These are phyloP conservation scores for Elaphurus davidianus DNA, from an alignment of 2,113 vertebrate species.

Conservation along the genomic window DNA sequence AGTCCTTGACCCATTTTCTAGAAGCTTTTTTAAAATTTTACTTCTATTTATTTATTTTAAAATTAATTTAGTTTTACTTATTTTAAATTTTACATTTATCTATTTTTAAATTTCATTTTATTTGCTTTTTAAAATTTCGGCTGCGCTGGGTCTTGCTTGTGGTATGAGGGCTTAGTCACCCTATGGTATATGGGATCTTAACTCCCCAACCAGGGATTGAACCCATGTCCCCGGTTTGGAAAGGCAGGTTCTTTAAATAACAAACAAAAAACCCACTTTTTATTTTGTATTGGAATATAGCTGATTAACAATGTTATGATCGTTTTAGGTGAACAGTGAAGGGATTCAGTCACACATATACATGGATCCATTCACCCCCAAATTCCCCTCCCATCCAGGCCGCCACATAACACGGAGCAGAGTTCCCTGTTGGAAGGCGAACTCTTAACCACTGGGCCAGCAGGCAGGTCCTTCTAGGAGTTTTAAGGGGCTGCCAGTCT, in stretches of 20 bases:
- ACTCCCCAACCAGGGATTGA: background rate
- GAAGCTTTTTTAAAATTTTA: background rate
- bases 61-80: background rate
- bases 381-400: background rate
- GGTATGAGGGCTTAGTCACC: background rate
- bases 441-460: background rate
- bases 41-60: background rate
- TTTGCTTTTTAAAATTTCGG: background rate
- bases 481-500: background rate
- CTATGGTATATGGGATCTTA: background rate
- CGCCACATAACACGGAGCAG: background rate
- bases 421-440: background rate
- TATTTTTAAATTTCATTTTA: background rate
- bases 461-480: background rate
- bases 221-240: background rate
- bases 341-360: background rate
- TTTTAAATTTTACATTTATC: background rate
- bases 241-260: background rate
- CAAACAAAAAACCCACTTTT: background rate
- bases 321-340: background rate
- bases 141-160: fast-evolving
- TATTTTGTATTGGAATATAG: background rate
- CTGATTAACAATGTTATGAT: background rate
- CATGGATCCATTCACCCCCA: background rate
- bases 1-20: background rate